A percentile compares a stretch with the other conserved stretches of the same genome.
These are phyloP conservation scores for Exaiptasia diaphana DNA, from an alignment of 64 coral and sea anemone species.

Conservation along the genomic window DNA sequence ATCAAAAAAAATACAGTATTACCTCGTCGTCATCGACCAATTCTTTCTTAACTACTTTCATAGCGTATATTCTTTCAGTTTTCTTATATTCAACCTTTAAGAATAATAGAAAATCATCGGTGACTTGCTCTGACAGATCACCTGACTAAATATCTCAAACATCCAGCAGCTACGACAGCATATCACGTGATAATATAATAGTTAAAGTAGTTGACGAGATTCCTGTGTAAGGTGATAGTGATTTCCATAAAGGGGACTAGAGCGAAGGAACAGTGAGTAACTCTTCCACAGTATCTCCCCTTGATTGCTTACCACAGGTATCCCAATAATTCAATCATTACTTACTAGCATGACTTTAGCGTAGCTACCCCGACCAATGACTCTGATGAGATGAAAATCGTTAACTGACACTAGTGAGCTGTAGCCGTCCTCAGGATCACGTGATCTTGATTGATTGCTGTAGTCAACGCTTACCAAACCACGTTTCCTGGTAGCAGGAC, in stretches of 20 bases:
- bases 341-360: conserved; percentile 95
- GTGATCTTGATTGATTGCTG: conserved; percentile 68
- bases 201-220: no score
- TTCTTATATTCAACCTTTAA: conserved; percentile 89
- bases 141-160: no score
- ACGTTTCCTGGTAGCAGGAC: conserved; percentile 68
- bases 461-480: conserved; percentile 77
- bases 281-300: no score
- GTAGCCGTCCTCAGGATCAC: conserved; percentile 60
- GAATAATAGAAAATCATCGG: background rate
- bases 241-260: no score
- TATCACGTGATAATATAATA: no score
- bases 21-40: conserved; percentile 99
- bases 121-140: no score
- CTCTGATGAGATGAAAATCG: conserved; percentile 85
- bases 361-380: conserved; percentile 96
- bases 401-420: conserved; percentile 62
- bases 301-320: no score
- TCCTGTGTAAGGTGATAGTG: no score
- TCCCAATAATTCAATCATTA: no score
- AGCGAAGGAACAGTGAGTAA: no score
- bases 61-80: conserved; percentile 92
- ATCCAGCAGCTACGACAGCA: no score
- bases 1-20: background rate
- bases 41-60: conserved; percentile 99